Evolutionary conservation across 2,797 vertebrate species (phyloP), one percentile per base, ranked within the genome.

Genomic region (Hozukius guyotensis): DNA sequence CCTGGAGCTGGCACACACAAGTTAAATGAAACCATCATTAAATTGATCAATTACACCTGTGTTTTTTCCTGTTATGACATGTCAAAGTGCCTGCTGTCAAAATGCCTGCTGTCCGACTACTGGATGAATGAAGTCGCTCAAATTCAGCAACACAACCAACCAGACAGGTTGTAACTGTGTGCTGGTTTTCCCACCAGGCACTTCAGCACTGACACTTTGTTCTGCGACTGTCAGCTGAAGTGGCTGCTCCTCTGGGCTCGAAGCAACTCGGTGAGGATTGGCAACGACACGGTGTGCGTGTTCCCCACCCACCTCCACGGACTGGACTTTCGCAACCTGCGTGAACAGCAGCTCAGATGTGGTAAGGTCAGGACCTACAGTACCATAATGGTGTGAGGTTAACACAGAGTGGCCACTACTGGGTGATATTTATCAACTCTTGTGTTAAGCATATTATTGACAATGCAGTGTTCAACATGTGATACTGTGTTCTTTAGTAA

Each of bases 161-260:
- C 42, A 18, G 36, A 7, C 64, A n/a, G 46, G 1, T 62, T 76
- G 25, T 66, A 22, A 92, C 75, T 24, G 56, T 59, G 3, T 1
- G 14, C 31, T 75, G 16, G 14, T 80, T 11, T 77, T 83, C 82
- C 80, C 82, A 38, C 8, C 83, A 98, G 97, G 75, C 96, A 97
- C 88, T 97, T 98, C 90, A 94, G 93, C 86, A 96, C 97, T 0
- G 97, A 98, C 84, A 96, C 95, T 3, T 93, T 98, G 80, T 97
- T 97, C 87, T 98, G 97, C 88, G 97, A 98, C 95, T 98, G 97
- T 85, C 97, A 97, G 92, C 94, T 98, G 27, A 95, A 90, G 76
- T 97, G 97, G 97, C 84, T 98, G 75, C 91, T 97, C 81, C 89
- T 94, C 13, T 98, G 97, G 97, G 94, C 96, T 72, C 94, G 92